Base-by-base conservation (phyloP, 2,888 invertebrate species). In the Plagiodera versicolora region DNA sequence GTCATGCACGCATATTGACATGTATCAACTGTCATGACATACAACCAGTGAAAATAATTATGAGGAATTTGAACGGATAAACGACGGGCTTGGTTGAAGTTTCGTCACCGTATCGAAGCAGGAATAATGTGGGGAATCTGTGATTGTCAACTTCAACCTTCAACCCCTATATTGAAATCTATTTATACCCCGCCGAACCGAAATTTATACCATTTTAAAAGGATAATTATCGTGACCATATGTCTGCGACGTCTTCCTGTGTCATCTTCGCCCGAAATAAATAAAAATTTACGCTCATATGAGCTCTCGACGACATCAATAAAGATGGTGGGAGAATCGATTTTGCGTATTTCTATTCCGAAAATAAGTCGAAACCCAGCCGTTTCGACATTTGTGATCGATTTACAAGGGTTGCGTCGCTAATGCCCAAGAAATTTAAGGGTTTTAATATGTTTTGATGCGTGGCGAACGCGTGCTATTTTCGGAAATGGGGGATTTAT, bases 351-450 rank as follows among this genome's bases (percentile, higher is more conserved):
- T 64, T 61, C 53, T 6, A 66, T 72, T 72, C 74, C 72, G 68
- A 70, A 74, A 74, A 74, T 73, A 74, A 69, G 69, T 59, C 11
- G 14, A 39, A 39, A 39, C 14, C n/a, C 4, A 14, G 39, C 39
- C n/a, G n/a, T 70, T 72, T 70, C 72, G 72, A 74, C 74, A 67
- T 73, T 72, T 67, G 72, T 71, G 73, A 74, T 74, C 69, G 70
- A 74, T 74, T 69, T 67, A 68, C 66, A 60, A 52, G 65, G 66
- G 69, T 39, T 39, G 39, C 14, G 14, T 14, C n/a, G 39, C 6
- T 39, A 39, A 39, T 39, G 39, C 39, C 14, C 39, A 3, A n/a
- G 39, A 39, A 39, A 39, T 39, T 39, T 39, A 14, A 39, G 39
- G 46, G 48, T 61, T 58, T 62, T 59, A 58, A 62, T 61, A 62